Evolutionary conservation across 2,797 vertebrate species (phyloP).

Genomic region (Rachycentron canadum): DNA sequence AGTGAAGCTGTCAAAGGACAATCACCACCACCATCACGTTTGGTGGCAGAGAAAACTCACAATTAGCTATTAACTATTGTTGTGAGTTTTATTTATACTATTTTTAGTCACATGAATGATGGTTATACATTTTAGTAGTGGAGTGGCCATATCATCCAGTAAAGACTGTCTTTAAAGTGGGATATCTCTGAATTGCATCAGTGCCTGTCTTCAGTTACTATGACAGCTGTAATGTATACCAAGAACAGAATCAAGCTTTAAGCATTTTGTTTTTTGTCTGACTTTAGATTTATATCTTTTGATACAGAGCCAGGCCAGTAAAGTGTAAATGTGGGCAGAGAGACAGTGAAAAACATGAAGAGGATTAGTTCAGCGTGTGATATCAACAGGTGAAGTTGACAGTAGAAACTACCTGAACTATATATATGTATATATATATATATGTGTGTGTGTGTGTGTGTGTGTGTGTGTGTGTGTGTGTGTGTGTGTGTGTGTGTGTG

Average conservation of each 20-base stretch:
- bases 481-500: too few species aligned
- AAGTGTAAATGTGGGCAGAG: conserved; percentile 18
- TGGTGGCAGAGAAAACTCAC: too few species aligned
- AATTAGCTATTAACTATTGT: background rate
- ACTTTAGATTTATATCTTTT: conserved; percentile 15
- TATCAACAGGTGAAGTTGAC: conserved; percentile 38
- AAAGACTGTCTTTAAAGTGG: background rate
- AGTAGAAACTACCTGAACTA: background rate
- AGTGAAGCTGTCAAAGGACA: too few species aligned
- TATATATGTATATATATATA: background rate
- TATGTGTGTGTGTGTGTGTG: too few species aligned
- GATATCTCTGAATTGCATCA: conserved; percentile 10
- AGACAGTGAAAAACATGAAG: conserved; percentile 38
- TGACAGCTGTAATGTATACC: conserved; percentile 2
- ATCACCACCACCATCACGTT: too few species aligned
- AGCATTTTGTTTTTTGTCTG: conserved; percentile 16
- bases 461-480: too few species aligned
- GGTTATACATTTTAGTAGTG: background rate
- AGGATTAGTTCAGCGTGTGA: conserved; percentile 9
- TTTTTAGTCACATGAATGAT: background rate
- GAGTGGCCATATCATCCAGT: background rate
- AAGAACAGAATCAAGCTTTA: conserved; percentile 24
- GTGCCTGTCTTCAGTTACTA: conserved; percentile 9
- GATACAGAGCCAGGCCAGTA: conserved; percentile 19
- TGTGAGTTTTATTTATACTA: background rate